Evolutionary conservation across 2,888 invertebrate genomes (phyloP).

Genomic region (Sminthurinus aureus): DNA sequence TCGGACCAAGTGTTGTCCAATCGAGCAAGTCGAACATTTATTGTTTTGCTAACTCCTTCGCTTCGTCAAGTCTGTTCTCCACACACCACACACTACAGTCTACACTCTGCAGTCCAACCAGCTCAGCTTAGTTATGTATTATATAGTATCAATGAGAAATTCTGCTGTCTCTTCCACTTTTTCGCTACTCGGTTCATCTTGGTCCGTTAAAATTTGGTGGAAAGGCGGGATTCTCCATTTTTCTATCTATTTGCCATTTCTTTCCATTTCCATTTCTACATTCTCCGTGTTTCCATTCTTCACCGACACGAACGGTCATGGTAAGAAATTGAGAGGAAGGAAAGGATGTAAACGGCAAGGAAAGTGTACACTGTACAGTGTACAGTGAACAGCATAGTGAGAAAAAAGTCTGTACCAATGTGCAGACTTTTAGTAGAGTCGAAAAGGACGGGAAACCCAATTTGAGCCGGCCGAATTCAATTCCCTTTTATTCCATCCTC

Average conservation of each 20-base stretch:
- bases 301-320: too few species aligned
- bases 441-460: conserved; percentile 19
- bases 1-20: conserved; percentile 18
- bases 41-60: conserved; percentile 32
- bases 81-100: not conserved
- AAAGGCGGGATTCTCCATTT: not conserved
- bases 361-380: too few species aligned
- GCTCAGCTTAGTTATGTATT: too few species aligned
- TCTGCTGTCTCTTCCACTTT: not conserved
- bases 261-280: not conserved
- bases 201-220: not conserved
- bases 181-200: not conserved
- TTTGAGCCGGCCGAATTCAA: conserved; percentile 19
- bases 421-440: not conserved
- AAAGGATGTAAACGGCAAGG: too few species aligned
- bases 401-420: too few species aligned
- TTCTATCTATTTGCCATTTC: not conserved
- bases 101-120: not conserved
- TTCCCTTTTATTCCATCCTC: not conserved
- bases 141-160: too few species aligned
- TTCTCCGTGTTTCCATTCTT: not conserved
- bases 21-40: conserved; percentile 32
- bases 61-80: conserved; percentile 22
- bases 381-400: too few species aligned
- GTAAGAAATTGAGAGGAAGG: too few species aligned